Evolutionary conservation across 2,797 vertebrate genomes (phyloP).

Genomic region (Nannoperca obscura): DNA sequence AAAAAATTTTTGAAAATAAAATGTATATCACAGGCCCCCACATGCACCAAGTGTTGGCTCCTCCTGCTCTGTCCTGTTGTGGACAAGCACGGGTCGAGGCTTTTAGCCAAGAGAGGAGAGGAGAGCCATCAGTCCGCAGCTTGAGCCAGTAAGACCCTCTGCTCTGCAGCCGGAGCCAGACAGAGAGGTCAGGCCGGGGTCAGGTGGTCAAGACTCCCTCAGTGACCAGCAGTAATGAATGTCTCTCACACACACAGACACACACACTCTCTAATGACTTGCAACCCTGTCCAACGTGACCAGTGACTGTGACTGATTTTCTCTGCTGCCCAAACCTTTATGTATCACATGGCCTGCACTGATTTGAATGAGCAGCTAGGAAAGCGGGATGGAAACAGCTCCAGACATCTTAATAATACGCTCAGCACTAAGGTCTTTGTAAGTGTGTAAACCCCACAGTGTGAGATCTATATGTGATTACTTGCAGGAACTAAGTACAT

Average conservation of each 20-base stretch:
- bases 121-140: constrained; percentile 69
- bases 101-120: constrained; percentile 67
- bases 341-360: constrained; percentile 59
- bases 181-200: constrained; percentile 72
- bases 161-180: constrained; percentile 72
- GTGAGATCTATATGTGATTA: constrained; percentile 47
- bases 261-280: constrained; percentile 42
- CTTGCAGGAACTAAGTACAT: constrained; percentile 44
- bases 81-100: constrained; percentile 64
- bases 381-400: constrained; percentile 42
- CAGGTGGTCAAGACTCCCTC: constrained; percentile 68
- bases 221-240: constrained; percentile 70
- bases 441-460: constrained; percentile 26
- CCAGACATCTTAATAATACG: constrained; percentile 49
- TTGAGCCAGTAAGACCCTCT: constrained; percentile 77
- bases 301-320: constrained; percentile 71
- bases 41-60: constrained; percentile 34
- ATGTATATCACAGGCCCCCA: background rate
- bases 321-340: constrained; percentile 59
- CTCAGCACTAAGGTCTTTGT: constrained; percentile 21
- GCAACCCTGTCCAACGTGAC: constrained; percentile 54
- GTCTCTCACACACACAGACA: constrained; percentile 39
- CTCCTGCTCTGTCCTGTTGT: constrained; percentile 41
- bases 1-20: background rate
- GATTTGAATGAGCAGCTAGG: constrained; percentile 53